Evolutionary conservation across 1,140 invertebrate genomes (phyloP).

Genomic region (Rhagoletis zephyria): DNA sequence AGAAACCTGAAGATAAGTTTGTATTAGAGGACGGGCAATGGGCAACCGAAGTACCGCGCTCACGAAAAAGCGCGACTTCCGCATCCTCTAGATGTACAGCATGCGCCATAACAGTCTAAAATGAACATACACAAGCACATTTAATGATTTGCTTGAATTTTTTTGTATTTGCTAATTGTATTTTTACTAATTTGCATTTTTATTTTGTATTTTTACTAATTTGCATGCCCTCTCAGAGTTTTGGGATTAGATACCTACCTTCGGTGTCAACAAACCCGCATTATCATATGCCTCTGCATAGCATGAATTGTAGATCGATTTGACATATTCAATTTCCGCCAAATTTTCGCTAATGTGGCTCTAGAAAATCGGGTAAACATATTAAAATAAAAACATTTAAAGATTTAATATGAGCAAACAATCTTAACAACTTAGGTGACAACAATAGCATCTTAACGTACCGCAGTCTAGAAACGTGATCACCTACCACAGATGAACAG

Average conservation of each 20-base stretch:
- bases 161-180: neutral
- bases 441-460: too few relatives aligned
- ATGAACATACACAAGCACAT: too few relatives aligned
- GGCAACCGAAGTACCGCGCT: slow-evolving; percentile 79
- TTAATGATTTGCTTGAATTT: neutral
- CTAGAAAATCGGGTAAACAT: slow-evolving; percentile 74
- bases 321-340: slow-evolving; percentile 81
- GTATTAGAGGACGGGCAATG: slow-evolving; percentile 93
- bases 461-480: too few relatives aligned
- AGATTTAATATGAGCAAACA: too few relatives aligned
- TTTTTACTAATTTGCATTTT: too few relatives aligned
- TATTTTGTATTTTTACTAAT: too few relatives aligned
- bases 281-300: slow-evolving; percentile 86
- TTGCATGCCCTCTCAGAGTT: too few relatives aligned
- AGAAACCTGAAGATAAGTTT: slow-evolving; percentile 86
- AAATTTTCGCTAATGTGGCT: slow-evolving; percentile 88
- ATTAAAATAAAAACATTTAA: too few relatives aligned
- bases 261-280: slow-evolving; percentile 81
- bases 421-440: too few relatives aligned
- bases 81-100: slow-evolving; percentile 82
- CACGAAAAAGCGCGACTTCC: slow-evolving; percentile 81
- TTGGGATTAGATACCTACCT: slow-evolving; percentile 74
- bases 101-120: slow-evolving; percentile 82
- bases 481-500: too few relatives aligned
- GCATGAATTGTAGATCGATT: slow-evolving; percentile 76